These are phyloP conservation scores for Unio pictorum DNA, from an alignment of 2,888 invertebrate genomes.

Conservation along the genomic window DNA sequence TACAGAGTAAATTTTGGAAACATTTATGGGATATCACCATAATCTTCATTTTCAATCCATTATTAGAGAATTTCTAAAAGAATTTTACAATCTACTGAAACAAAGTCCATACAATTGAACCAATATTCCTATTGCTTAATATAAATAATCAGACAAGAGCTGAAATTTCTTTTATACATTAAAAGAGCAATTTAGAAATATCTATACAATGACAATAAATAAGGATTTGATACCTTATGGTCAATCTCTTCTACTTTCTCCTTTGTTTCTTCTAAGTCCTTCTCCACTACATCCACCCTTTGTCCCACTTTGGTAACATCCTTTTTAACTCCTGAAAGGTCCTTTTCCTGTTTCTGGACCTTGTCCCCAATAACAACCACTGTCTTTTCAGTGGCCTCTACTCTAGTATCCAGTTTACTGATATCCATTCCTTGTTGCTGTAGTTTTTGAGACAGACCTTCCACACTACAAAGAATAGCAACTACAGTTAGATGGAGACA, in stretches of 20 bases:
- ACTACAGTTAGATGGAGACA: neutral
- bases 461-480: slow-evolving; percentile 38
- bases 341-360: slow-evolving; percentile 48
- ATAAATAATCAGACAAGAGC: no score
- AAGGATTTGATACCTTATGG: slow-evolving; percentile 47
- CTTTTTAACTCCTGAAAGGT: slow-evolving; percentile 36
- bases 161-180: no score
- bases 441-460: slow-evolving; percentile 47
- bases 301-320: slow-evolving; percentile 43
- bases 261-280: slow-evolving; percentile 50
- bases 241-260: slow-evolving; percentile 62
- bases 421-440: slow-evolving; percentile 50
- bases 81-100: no score
- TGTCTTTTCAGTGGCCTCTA: slow-evolving; percentile 44
- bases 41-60: no score
- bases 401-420: slow-evolving; percentile 45
- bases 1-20: no score
- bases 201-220: no score
- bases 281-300: slow-evolving; percentile 44
- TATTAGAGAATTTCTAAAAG: no score
- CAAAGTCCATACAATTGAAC: no score
- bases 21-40: no score
- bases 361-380: slow-evolving; percentile 46
- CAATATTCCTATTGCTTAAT: no score
- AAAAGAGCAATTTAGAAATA: no score